These are phyloP conservation scores for Orthonevra nobilis DNA, from an alignment of 2,888 invertebrate genomes.

Conservation along the genomic window DNA sequence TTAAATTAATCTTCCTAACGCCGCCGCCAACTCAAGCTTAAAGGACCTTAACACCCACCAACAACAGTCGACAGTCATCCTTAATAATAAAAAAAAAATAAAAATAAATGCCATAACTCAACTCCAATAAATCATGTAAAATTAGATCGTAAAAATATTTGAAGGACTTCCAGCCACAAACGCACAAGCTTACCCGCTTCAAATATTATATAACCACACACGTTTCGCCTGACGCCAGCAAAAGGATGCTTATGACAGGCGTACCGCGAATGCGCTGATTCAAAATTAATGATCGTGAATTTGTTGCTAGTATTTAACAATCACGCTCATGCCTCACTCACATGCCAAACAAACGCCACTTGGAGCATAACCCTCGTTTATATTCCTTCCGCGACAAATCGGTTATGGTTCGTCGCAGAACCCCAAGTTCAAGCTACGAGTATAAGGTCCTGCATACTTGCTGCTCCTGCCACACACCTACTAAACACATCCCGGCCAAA, in stretches of 20 bases:
- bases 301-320: constrained; percentile 53
- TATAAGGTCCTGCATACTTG: constrained; percentile 6
- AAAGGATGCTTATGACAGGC: constrained; percentile 41
- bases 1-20: too few species aligned
- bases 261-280: constrained; percentile 36
- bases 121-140: constrained; percentile 29
- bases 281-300: constrained; percentile 60
- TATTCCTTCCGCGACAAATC: constrained; percentile 57
- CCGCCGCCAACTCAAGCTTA: too few species aligned
- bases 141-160: constrained; percentile 25
- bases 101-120: background rate
- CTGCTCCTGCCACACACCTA: background rate
- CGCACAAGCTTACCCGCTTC: constrained; percentile 13
- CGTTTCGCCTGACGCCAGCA: constrained; percentile 12
- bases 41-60: background rate
- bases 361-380: constrained; percentile 27
- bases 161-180: constrained; percentile 6
- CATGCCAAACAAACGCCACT: constrained; percentile 1
- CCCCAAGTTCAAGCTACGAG: background rate
- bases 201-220: background rate
- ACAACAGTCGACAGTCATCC: background rate
- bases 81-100: background rate
- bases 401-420: constrained; percentile 54
- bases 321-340: constrained; percentile 21
- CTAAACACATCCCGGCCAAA: background rate